phyloP scores from a whole-genome alignment of 2,888 invertebrate genomes.

The Aspidiotus destructor region DNA sequence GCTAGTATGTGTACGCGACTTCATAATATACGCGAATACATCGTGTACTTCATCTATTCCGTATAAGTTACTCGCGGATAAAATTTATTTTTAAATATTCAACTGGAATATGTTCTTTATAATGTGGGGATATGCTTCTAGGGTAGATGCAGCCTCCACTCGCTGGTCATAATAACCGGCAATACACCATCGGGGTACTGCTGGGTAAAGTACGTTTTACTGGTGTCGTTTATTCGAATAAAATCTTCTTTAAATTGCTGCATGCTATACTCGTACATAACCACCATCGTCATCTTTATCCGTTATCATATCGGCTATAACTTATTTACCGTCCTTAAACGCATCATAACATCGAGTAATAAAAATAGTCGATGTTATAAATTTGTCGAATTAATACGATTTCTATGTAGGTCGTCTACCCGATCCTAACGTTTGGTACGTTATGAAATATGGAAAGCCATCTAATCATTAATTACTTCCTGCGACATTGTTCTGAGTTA shows the following conservation, averaged over 20 bases:
- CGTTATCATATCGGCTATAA: slow-evolving; percentile 4
- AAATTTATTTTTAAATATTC: slow-evolving; percentile 3
- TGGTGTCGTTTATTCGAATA: slow-evolving; percentile 2
- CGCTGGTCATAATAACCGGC: too few relatives aligned
- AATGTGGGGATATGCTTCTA: too few relatives aligned
- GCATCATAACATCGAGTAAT: background rate
- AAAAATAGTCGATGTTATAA: background rate
- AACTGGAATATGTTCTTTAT: background rate
- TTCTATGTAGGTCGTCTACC: background rate
- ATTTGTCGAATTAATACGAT: background rate
- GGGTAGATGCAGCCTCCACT: too few relatives aligned
- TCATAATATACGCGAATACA: too few relatives aligned
- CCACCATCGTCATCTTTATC: background rate
- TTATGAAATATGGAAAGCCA: too few relatives aligned
- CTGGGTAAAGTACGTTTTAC: background rate
- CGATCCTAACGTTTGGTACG: background rate
- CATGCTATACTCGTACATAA: background rate
- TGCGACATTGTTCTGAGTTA: too few relatives aligned
- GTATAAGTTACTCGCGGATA: background rate
- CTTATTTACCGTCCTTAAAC: background rate
- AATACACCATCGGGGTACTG: too few relatives aligned
- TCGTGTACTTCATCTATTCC: too few relatives aligned
- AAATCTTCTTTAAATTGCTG: background rate
- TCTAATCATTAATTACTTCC: too few relatives aligned
- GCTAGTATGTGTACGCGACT: too few relatives aligned